These are phyloP conservation scores for Conchocele bisecta DNA, from an alignment of 2,888 invertebrate genomes.

Conservation along the genomic window DNA sequence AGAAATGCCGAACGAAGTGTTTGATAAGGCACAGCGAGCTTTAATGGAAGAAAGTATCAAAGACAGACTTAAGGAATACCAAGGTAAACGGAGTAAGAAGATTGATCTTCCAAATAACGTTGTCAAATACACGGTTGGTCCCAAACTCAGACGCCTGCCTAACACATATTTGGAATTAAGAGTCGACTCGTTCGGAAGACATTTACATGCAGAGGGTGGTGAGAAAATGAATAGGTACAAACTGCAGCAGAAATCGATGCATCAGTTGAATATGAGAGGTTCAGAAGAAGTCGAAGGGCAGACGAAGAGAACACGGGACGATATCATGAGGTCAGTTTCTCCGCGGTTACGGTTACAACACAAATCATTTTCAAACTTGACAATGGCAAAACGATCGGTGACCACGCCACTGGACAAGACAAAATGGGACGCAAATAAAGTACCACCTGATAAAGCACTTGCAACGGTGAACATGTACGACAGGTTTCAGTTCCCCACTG, in stretches of 20 bases:
- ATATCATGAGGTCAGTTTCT: slow-evolving; percentile 26
- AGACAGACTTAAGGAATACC: slow-evolving; percentile 44
- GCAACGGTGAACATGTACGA: slow-evolving; percentile 53
- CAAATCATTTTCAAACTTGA: slow-evolving; percentile 33
- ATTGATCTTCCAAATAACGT: slow-evolving; percentile 38
- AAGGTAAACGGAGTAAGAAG: slow-evolving; percentile 32
- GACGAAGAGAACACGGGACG: slow-evolving; percentile 21
- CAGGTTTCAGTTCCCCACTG: slow-evolving; percentile 22
- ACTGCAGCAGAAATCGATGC: slow-evolving; percentile 54
- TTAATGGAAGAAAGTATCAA: slow-evolving; percentile 57
- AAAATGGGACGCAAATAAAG: slow-evolving; percentile 10
- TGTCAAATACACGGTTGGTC: slow-evolving; percentile 27
- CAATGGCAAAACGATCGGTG: slow-evolving; percentile 11
- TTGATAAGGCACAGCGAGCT: slow-evolving; percentile 56
- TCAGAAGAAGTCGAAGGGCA: slow-evolving; percentile 31
- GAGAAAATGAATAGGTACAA: slow-evolving; percentile 51
- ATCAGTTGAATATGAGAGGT: slow-evolving; percentile 50
- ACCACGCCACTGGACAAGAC: background rate
- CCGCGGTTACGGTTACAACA: slow-evolving; percentile 27
- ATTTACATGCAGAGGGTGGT: slow-evolving; percentile 32
- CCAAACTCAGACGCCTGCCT: slow-evolving; percentile 39
- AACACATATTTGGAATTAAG: slow-evolving; percentile 53
- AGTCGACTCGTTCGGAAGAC: slow-evolving; percentile 54
- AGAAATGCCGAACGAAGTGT: slow-evolving; percentile 56
- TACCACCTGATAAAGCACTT: slow-evolving; percentile 29